Base-by-base conservation (phyloP, 2,113 vertebrate genomes). In the Etheostoma cragini region DNA sequence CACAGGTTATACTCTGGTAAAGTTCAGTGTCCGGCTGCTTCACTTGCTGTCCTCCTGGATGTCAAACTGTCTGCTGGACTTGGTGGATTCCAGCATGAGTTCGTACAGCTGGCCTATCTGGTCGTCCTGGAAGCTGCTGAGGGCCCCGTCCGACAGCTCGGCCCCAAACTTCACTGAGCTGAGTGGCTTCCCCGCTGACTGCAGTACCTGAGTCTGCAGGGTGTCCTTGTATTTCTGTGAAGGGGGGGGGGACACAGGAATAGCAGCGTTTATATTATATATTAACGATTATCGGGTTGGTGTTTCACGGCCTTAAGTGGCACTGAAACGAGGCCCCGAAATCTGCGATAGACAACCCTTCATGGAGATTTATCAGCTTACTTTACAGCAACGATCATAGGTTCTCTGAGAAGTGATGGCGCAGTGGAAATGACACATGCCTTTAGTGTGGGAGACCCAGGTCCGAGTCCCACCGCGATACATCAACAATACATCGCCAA, bases 91-190 rank as follows among this genome's bases (percentile, higher is more conserved):
- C 0, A 95, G 92, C 98, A 99, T 97, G 71, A 99, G 95, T 83
- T 98, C 96, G 47, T 97, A 96, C 81, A 99, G 92, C 75, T 98
- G 97, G 60, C 96, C 96, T 4, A 99, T 94, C 80, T 99, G 98
- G 19, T 98, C 96, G 3, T 95, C 95, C 78, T 95, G 95, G 72
- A 99, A 96, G 62, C 94, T 89, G 68, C 91, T 64, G 56, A 99
- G 95, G 4, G 94, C 95, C 35, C 93, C 93, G 65, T 97, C 94
- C 0, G 96, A 77, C 42, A 99, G 95, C 10, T 92, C 45, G 21
- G 83, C 42, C 33, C 97, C 97, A 66, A 96, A 97, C 0, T 42
- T 67, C 45, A 83, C 46, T 15, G 87, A 88, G 86, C 76, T 38
- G 33, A 46, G 42, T 46, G 64, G 62, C n/a, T 78, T 83, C 64